Evolutionary conservation across 2,113 vertebrate species (phyloP), one percentile per base, ranked within the genome.

Genomic region (Antigone vipio): DNA sequence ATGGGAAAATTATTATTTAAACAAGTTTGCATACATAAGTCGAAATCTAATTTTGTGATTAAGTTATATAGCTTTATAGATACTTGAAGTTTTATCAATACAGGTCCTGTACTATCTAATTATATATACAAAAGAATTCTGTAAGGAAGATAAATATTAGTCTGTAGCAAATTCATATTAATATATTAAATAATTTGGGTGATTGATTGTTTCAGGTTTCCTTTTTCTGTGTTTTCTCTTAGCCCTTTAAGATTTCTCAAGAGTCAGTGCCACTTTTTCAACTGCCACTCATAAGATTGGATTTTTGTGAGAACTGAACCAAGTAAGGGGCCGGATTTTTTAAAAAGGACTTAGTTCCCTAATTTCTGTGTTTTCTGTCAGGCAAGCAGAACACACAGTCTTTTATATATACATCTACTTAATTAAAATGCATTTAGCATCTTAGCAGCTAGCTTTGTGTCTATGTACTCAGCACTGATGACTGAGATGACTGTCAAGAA

Each of bases 1-100:
- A 66, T 45, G 42, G 40, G 66, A 90, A 95, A 93, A 81, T 90
- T 90, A 95, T 52, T 95, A 89, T 91, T 94, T 91, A 62, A 95
- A 89, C 64, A 90, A 47, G 75, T 93, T 91, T 94, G 18, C 47
- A 78, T 96, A 77, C 15, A 15, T 97, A 83, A 83, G 35, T 91
- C 88, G 92, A 93, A 68, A 71, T 86, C 44, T 86, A 53, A 94
- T 92, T 92, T 95, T 95, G 29, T 75, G 85, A 62, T 93, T 93
- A 96, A 72, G 49, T 74, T 67, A 35, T n/a, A 27, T 52, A 75
- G 55, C 55, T 85, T 89, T 88, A 72, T 62, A 85, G 62, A 64
- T 95, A 63, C 32, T 30, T 91, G 73, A 83, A 50, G 30, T 79
- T 77, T 87, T 55, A 77, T 94, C 88, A 89, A 27, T 96, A 82